Conservation (phyloP, 2,888 invertebrate species). For the Podotricha telesiphe region DNA sequence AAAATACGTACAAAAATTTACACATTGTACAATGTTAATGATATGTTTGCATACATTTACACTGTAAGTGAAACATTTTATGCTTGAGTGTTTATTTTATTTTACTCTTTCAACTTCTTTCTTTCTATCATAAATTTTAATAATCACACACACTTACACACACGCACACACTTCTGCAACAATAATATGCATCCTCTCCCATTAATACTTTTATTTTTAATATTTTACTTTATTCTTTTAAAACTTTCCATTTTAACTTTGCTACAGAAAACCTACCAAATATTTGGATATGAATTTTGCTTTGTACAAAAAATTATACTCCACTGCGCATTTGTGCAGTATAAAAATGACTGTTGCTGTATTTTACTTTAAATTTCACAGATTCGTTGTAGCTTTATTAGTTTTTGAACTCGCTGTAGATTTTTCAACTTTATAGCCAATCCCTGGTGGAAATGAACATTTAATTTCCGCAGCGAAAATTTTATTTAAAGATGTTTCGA, state of each 20-base stretch:
- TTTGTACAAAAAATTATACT: slow-evolving; percentile 21
- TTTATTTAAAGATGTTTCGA: slow-evolving; percentile 8
- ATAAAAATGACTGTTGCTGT: slow-evolving; percentile 23
- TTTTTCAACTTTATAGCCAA: slow-evolving; percentile 23
- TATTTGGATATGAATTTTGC: slow-evolving; percentile 20
- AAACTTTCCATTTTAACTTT: not conserved
- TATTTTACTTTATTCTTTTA: not conserved
- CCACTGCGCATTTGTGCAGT: slow-evolving; percentile 18
- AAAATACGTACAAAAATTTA: too few species aligned
- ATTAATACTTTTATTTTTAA: not conserved
- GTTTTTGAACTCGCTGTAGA: slow-evolving; percentile 29
- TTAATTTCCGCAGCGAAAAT: slow-evolving; percentile 23
- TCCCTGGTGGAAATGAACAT: slow-evolving; percentile 27
- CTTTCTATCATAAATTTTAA: too few species aligned
- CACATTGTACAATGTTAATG: too few species aligned
- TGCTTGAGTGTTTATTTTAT: too few species aligned
- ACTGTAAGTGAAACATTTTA: too few species aligned
- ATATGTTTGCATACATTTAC: too few species aligned
- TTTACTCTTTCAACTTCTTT: too few species aligned
- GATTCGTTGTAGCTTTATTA: slow-evolving; percentile 29
- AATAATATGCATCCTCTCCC: too few species aligned
- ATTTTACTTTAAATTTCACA: slow-evolving; percentile 27
- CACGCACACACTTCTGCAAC: too few species aligned
- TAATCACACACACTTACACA: too few species aligned
- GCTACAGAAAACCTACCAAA: not conserved